phyloP scores from a whole-genome alignment of 2,888 invertebrate genomes.

The Cantharis flavilabris region DNA sequence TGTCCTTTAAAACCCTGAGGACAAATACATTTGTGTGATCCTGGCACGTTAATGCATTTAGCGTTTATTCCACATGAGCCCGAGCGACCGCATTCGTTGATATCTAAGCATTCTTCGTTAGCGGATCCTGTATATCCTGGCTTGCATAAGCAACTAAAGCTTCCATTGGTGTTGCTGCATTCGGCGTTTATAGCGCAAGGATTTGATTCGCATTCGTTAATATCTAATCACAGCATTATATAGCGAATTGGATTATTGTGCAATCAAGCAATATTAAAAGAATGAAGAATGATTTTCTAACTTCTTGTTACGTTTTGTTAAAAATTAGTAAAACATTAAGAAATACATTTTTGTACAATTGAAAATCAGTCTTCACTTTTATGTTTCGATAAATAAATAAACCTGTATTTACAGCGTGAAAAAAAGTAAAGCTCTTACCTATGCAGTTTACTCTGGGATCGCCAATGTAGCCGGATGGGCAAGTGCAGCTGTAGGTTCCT shows the following conservation, averaged over 20 bases:
- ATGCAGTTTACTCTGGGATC: slow-evolving; percentile 76
- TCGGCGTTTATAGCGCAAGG: slow-evolving; percentile 73
- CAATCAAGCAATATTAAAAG: slow-evolving; percentile 6
- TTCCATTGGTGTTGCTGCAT: slow-evolving; percentile 77
- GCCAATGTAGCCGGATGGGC: slow-evolving; percentile 82
- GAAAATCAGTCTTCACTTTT: slow-evolving; percentile 55
- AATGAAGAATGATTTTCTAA: slow-evolving; percentile 43
- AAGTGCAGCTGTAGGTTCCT: slow-evolving; percentile 79
- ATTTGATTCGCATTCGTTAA: slow-evolving; percentile 72
- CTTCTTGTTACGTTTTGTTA: slow-evolving; percentile 8
- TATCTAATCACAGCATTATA: slow-evolving; percentile 59
- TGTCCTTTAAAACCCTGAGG: slow-evolving; percentile 77
- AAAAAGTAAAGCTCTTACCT: slow-evolving; percentile 61
- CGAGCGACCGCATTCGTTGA: slow-evolving; percentile 72
- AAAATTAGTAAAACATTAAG: slow-evolving; percentile 11
- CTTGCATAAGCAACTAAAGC: slow-evolving; percentile 75
- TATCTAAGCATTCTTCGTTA: slow-evolving; percentile 68
- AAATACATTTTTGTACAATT: slow-evolving; percentile 48
- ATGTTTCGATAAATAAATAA: slow-evolving; percentile 10
- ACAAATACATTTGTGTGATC: slow-evolving; percentile 78
- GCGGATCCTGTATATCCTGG: slow-evolving; percentile 68
- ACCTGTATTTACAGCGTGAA: background rate
- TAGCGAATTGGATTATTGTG: slow-evolving; percentile 9
- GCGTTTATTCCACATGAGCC: slow-evolving; percentile 76
- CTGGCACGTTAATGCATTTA: slow-evolving; percentile 80